phyloP scores from a whole-genome alignment of 2,797 vertebrate genomes.

The Naso thynnoides region DNA sequence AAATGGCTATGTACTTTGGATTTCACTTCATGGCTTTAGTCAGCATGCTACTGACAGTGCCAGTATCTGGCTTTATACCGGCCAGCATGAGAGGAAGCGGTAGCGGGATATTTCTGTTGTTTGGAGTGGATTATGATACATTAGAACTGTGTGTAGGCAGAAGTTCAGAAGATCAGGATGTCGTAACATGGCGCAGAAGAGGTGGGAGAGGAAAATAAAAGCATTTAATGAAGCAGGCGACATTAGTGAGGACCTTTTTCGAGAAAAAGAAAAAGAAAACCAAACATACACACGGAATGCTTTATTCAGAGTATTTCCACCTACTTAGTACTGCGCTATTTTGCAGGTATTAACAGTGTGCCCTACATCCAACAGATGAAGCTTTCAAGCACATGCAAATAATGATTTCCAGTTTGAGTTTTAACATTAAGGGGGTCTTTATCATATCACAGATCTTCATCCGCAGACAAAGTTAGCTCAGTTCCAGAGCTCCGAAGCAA shows the following conservation, averaged over 20 bases:
- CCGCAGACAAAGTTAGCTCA: neutral
- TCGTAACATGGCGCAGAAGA: neutral
- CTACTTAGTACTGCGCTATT: neutral
- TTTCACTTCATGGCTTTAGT: neutral
- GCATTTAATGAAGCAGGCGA: neutral
- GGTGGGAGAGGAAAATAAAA: slow-evolving; percentile 1
- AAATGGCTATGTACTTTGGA: neutral
- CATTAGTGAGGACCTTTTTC: too few relatives aligned
- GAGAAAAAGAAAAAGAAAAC: too few relatives aligned
- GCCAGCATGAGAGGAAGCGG: neutral
- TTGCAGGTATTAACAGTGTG: neutral
- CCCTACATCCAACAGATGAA: neutral
- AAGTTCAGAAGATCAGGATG: slow-evolving; percentile 16
- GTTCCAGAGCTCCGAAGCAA: neutral
- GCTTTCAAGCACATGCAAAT: neutral
- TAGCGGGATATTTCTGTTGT: neutral
- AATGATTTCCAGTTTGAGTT: neutral
- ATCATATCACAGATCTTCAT: neutral
- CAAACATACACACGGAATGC: too few relatives aligned
- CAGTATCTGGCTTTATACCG: neutral
- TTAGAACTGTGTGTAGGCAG: neutral
- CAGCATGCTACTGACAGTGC: neutral
- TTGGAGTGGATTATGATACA: neutral
- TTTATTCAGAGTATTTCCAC: too few relatives aligned
- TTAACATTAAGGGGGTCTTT: neutral